These are phyloP conservation scores for Lepidostoma basale DNA, from an alignment of 1,140 invertebrate species.

Conservation along the genomic window DNA sequence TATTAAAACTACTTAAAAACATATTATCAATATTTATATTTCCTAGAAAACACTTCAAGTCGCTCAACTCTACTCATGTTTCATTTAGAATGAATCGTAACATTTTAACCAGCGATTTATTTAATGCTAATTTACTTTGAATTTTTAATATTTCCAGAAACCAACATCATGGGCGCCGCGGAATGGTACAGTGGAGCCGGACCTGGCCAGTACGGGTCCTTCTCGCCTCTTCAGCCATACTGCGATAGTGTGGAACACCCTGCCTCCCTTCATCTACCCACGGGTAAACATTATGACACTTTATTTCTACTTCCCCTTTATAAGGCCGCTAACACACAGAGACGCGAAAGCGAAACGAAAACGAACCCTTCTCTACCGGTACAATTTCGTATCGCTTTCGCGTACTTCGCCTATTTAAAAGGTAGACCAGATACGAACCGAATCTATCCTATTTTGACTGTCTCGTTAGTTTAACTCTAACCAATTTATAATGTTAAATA, in stretches of 20 bases:
- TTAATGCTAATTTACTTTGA: slow-evolving; percentile 18
- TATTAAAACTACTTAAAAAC: not conserved
- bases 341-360: too few relatives aligned
- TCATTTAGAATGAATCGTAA: not conserved
- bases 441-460: too few relatives aligned
- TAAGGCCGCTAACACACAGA: too few relatives aligned
- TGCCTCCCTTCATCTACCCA: slow-evolving; percentile 40
- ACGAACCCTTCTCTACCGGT: too few relatives aligned
- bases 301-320: not conserved
- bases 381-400: too few relatives aligned
- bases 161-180: slow-evolving; percentile 55
- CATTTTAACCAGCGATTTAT: not conserved
- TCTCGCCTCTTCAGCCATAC: slow-evolving; percentile 38
- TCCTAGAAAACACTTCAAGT: not conserved
- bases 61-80: not conserved
- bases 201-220: slow-evolving; percentile 30
- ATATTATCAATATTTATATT: not conserved
- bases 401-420: too few relatives aligned
- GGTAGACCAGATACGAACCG: too few relatives aligned
- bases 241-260: slow-evolving; percentile 40
- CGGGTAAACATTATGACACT: slow-evolving; percentile 33
- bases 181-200: slow-evolving; percentile 50
- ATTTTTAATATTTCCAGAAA: slow-evolving; percentile 48
- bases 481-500: too few relatives aligned
- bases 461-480: too few relatives aligned